A percentile compares a stretch with the other conserved stretches of the same genome.
Conservation (phyloP, 2,888 invertebrate genomes). For the Drosophila gaucha region DNA sequence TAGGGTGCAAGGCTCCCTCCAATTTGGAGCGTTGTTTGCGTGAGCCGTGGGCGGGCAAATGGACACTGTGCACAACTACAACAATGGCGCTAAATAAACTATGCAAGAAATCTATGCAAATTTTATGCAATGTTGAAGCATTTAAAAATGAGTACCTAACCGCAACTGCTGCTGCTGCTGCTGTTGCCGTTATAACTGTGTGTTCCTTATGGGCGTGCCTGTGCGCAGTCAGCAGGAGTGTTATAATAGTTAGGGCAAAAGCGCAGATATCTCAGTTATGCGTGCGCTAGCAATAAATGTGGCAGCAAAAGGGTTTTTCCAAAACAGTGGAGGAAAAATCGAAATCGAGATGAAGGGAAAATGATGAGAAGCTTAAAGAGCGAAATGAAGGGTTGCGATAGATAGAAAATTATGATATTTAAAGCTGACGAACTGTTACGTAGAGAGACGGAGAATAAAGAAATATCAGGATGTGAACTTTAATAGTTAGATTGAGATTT, state of each 20-base stretch:
- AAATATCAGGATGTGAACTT: too few species aligned
- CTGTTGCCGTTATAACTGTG: not conserved
- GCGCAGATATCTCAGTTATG: conserved; percentile 51
- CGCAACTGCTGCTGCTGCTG: not conserved
- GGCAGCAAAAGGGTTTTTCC: not conserved
- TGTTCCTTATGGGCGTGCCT: conserved; percentile 20
- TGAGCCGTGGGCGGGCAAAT: conserved; percentile 48
- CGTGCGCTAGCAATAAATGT: conserved; percentile 22
- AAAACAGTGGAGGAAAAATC: not conserved
- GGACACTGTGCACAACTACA: conserved; percentile 52
- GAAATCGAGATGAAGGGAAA: not conserved
- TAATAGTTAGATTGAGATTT: not conserved
- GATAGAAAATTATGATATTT: not conserved
- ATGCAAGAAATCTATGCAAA: conserved; percentile 74
- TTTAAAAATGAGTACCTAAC: conserved; percentile 71
- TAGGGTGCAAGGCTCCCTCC: conserved; percentile 27
- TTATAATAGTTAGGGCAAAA: conserved; percentile 41
- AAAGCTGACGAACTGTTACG: not conserved
- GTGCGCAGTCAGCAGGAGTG: conserved; percentile 32
- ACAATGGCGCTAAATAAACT: conserved; percentile 71
- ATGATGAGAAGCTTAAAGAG: conserved; percentile 16
- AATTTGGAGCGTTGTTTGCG: conserved; percentile 57
- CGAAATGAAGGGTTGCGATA: not conserved
- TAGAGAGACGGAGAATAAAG: not conserved
- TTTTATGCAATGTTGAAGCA: conserved; percentile 77